These are phyloP conservation scores for Magallana nippona DNA, from an alignment of 2,888 invertebrate genomes.

Conservation along the genomic window DNA sequence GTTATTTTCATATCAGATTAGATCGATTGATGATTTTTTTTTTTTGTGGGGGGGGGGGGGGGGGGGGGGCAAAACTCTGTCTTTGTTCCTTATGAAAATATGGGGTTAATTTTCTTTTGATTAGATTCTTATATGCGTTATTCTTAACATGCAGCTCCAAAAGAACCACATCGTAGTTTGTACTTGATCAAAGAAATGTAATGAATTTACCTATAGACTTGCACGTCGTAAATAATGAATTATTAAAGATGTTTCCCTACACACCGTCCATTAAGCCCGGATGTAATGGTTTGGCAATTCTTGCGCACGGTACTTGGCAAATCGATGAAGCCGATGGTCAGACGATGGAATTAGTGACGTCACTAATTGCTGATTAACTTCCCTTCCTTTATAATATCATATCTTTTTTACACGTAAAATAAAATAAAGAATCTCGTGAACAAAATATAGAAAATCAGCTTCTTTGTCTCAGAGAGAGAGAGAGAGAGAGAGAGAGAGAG, in stretches of 20 bases:
- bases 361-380: not conserved
- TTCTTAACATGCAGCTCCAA: no score
- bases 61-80: no score
- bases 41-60: no score
- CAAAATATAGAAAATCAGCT: no score
- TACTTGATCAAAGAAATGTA: conserved; percentile 11
- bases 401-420: not conserved
- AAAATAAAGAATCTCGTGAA: not conserved
- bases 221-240: conserved; percentile 27
- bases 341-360: not conserved
- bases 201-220: conserved; percentile 25
- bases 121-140: no score
- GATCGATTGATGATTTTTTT: no score
- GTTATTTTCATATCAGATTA: no score
- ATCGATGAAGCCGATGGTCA: not conserved
- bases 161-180: not conserved
- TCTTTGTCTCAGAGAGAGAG: not conserved
- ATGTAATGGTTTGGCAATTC: conserved; percentile 3
- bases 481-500: not conserved
- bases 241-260: not conserved
- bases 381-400: not conserved
- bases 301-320: not conserved
- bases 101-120: no score
- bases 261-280: conserved; percentile 13
- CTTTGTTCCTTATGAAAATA: no score